Percentiles rank a stretch among this genome's conserved stretches.
Evolutionary conservation across 2,113 vertebrate genomes (phyloP).

Genomic region (Ciconia stormi): DNA sequence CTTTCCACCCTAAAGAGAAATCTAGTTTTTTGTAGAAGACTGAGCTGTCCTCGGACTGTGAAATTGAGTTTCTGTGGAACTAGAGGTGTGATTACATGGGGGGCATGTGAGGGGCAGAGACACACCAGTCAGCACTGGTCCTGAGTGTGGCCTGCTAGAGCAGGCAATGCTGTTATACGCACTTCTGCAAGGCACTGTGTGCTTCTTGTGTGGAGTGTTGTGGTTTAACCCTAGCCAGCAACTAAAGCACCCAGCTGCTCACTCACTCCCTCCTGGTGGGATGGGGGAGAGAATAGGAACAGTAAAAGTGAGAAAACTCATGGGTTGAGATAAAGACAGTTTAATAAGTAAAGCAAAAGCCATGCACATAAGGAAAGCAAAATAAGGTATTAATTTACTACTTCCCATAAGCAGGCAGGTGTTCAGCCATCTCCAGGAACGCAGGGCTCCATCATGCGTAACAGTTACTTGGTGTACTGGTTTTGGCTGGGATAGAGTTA

Average conservation of each 20-base stretch:
- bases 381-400: rapidly evolving
- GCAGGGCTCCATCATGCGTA: rapidly evolving
- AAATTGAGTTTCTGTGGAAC: neutral
- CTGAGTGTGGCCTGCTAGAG: neutral
- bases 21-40: neutral
- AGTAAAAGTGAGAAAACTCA: neutral
- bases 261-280: rapidly evolving
- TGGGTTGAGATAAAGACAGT: neutral
- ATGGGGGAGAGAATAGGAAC: neutral
- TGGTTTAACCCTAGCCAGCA: neutral
- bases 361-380: neutral
- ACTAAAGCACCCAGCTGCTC: neutral
- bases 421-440: neutral
- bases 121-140: too few species aligned
- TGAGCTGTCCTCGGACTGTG: neutral
- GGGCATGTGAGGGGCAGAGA: neutral
- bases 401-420: neutral
- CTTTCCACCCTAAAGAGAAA: neutral
- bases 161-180: neutral
- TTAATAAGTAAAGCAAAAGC: neutral
- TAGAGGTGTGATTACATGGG: neutral
- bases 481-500: neutral
- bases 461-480: neutral
- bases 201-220: neutral
- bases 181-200: neutral